phyloP scores from a whole-genome alignment of 2,113 vertebrate genomes.

The Antennarius striatus region DNA sequence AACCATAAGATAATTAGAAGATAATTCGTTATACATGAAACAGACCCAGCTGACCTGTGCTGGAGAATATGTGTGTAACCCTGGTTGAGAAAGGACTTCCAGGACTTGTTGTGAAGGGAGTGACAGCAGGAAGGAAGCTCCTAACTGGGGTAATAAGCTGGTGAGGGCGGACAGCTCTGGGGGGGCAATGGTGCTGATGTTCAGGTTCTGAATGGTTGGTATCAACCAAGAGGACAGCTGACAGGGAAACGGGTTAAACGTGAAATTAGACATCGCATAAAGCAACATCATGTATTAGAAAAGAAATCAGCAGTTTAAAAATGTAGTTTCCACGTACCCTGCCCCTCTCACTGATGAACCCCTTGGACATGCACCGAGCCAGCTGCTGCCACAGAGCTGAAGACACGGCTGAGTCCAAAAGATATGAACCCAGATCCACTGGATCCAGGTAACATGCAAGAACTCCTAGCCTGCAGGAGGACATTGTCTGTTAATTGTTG shows the following conservation, averaged over 20 bases:
- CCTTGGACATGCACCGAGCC: slow-evolving; percentile 81
- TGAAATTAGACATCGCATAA: slow-evolving; percentile 5
- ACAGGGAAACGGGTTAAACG: slow-evolving; percentile 21
- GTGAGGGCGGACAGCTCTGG: slow-evolving; percentile 75
- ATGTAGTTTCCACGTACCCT: slow-evolving; percentile 68
- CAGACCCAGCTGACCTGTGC: slow-evolving; percentile 79
- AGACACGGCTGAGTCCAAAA: slow-evolving; percentile 73
- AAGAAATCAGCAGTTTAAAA: not conserved
- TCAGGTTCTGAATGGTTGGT: slow-evolving; percentile 75
- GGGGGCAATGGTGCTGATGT: slow-evolving; percentile 73
- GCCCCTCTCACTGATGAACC: slow-evolving; percentile 79
- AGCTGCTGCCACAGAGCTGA: slow-evolving; percentile 81
- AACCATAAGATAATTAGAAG: not conserved
- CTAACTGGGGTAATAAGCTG: slow-evolving; percentile 82
- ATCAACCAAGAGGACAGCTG: slow-evolving; percentile 85
- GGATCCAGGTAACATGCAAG: slow-evolving; percentile 86
- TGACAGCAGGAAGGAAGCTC: slow-evolving; percentile 80
- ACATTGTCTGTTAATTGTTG: not conserved
- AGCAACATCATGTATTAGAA: not conserved
- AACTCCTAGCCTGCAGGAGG: slow-evolving; percentile 80
- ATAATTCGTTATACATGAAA: not conserved
- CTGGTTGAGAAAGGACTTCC: slow-evolving; percentile 79
- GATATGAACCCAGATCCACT: slow-evolving; percentile 79
- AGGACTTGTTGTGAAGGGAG: slow-evolving; percentile 78
- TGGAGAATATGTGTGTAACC: slow-evolving; percentile 73